Base-by-base conservation (phyloP, 2,888 invertebrate genomes). In the Amorpha juglandis region DNA sequence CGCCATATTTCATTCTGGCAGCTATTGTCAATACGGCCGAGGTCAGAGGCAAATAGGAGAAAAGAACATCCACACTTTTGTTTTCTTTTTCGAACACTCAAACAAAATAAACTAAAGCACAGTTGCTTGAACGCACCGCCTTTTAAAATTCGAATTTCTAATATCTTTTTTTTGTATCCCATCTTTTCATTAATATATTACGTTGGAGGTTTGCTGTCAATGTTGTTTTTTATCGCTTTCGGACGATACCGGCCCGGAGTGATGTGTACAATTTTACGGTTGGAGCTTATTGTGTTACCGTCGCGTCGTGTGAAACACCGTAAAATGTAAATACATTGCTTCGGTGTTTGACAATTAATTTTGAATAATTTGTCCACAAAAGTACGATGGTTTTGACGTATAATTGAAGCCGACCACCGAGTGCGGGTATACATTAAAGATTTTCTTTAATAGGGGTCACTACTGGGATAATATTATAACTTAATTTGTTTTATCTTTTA, bases 121-220 rank as follows among this genome's bases (percentile, higher is more conserved):
- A 84, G 89, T 88, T 84, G 87, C 87, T 89, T 87, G 86, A 89
- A 86, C 88, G 85, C 86, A 84, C 90, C 91, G 90, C 89, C 87
- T 88, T 90, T 91, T 88, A 88, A 88, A 89, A 84, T 87, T 90
- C 82, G 82, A 90, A 89, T 85, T 76, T 82, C 82, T 84, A 83
- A 84, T 84, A 83, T 81, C 76, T 89, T 91, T 86, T 83, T 88
- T 87, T 89, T 89, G 79, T 80, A 80, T 78, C 82, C 83, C 84
- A 88, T 88, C 91, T 90, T 90, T 92, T 92, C 91, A 91, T 92
- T 92, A 91, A 91, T 91, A 92, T 92, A 91, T 91, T 90, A 88
- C 83, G 83, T 88, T 80, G 87, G 86, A 82, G 81, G 81, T 77
- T 83, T 80, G 82, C 86, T 89, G 90, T 91, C 90, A 90, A 84